phyloP scores from a whole-genome alignment of 1,140 invertebrate species.

The Tetramorium parvispinum region DNA sequence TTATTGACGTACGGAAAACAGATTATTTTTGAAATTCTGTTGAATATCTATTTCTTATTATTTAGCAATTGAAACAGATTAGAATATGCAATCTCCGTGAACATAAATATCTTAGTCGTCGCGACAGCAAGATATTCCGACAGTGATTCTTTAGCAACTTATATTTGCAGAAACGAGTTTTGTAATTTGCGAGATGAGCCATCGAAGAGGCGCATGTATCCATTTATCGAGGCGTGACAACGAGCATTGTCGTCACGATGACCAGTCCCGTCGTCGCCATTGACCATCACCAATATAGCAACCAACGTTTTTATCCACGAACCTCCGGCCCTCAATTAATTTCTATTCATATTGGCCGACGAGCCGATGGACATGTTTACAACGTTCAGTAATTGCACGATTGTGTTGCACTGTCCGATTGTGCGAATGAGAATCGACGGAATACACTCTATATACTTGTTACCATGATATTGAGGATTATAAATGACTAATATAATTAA shows the following conservation, averaged over 20 bases:
- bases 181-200: constrained; percentile 13
- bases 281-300: background rate
- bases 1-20: background rate
- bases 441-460: background rate
- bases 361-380: constrained; percentile 65
- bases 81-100: background rate
- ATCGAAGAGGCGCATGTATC: constrained; percentile 52
- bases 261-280: background rate
- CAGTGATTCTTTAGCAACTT: background rate
- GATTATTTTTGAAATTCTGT: background rate
- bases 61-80: background rate
- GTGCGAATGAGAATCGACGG: background rate
- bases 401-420: constrained; percentile 46
- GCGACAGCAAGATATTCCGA: background rate
- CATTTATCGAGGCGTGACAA: constrained; percentile 67
- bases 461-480: background rate
- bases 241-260: constrained; percentile 66
- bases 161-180: background rate
- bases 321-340: constrained; percentile 70
- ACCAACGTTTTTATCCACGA: constrained; percentile 63
- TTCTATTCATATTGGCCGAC: constrained; percentile 68
- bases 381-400: constrained; percentile 67
- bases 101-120: background rate
- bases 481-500: background rate
- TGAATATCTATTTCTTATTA: background rate